Conservation (phyloP, 2,113 vertebrate genomes). For the Hirundichthys speculiger region DNA sequence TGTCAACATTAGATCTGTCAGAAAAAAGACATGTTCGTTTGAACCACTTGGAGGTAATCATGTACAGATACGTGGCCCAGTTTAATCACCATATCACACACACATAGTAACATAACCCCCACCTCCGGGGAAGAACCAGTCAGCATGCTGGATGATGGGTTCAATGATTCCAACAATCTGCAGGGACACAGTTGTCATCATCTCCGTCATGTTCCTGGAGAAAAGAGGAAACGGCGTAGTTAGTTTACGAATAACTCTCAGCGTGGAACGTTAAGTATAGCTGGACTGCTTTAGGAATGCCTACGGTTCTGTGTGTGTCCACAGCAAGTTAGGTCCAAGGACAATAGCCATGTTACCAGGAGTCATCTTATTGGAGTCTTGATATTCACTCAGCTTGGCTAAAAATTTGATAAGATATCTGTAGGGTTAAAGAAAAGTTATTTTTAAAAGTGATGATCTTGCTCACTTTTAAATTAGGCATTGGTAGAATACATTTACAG, state of each 20-base stretch:
- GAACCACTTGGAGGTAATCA: too few relatives aligned
- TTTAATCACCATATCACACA: constrained; percentile 9
- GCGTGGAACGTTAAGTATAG: background rate
- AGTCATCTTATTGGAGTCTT: constrained; percentile 97
- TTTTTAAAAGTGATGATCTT: background rate
- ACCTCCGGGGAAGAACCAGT: constrained; percentile 99
- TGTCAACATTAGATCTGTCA: too few relatives aligned
- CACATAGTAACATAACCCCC: constrained; percentile 42
- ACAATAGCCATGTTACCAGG: constrained; percentile 97
- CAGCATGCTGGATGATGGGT: constrained; percentile 95
- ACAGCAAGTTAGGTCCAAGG: constrained; percentile 95
- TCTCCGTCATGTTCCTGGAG: constrained; percentile 94
- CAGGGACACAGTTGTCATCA: constrained; percentile 98
- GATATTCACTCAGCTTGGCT: constrained; percentile 93
- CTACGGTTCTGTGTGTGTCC: constrained; percentile 93
- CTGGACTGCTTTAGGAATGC: constrained; percentile 22
- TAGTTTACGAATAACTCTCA: background rate
- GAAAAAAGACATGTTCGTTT: too few relatives aligned
- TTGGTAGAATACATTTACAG: background rate
- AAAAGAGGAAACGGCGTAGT: background rate
- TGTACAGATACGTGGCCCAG: constrained; percentile 5
- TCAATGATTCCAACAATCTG: constrained; percentile 97
- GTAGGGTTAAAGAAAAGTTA: constrained; percentile 33
- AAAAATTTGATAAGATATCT: constrained; percentile 98
- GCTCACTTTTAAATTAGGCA: background rate